Evolutionary conservation across 2,797 vertebrate species (phyloP).

Genomic region (Numenius phaeopus): DNA sequence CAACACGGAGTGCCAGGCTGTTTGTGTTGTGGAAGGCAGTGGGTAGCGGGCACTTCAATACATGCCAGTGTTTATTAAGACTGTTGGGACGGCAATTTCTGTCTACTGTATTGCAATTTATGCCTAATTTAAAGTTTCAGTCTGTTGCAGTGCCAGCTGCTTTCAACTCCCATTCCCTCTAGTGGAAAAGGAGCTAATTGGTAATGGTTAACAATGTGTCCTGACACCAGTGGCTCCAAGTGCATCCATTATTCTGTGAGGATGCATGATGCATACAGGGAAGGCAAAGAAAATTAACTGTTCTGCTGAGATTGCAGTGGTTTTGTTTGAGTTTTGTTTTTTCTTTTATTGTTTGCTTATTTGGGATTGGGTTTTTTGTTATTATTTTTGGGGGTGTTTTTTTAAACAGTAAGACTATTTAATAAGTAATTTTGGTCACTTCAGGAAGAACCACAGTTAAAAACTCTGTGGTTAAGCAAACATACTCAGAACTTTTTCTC

Average conservation of each 20-base stretch:
- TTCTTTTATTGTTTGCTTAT: neutral
- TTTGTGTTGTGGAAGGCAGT: neutral
- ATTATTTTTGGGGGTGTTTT: accelerated
- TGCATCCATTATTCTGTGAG: neutral
- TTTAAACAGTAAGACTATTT: neutral
- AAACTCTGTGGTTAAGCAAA: neutral
- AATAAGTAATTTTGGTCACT: neutral
- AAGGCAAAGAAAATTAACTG: neutral
- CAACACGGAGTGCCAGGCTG: neutral
- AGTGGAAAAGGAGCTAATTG: slow-evolving; percentile 26
- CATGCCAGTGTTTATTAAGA: neutral
- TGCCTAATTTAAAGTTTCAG: slow-evolving; percentile 28
- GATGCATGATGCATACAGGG: neutral
- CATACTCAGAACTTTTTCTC: neutral
- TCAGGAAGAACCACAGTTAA: neutral
- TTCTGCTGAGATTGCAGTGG: neutral
- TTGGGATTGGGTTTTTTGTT: neutral
- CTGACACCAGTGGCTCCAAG: neutral
- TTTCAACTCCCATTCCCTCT: neutral
- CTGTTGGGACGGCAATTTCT: neutral
- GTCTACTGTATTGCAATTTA: slow-evolving; percentile 8
- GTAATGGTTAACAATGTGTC: neutral
- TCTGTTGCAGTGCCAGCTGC: neutral
- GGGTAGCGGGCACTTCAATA: neutral
- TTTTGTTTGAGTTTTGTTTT: neutral